Evolutionary conservation across 2,888 invertebrate genomes (phyloP).

Genomic region (Hedya salicella): DNA sequence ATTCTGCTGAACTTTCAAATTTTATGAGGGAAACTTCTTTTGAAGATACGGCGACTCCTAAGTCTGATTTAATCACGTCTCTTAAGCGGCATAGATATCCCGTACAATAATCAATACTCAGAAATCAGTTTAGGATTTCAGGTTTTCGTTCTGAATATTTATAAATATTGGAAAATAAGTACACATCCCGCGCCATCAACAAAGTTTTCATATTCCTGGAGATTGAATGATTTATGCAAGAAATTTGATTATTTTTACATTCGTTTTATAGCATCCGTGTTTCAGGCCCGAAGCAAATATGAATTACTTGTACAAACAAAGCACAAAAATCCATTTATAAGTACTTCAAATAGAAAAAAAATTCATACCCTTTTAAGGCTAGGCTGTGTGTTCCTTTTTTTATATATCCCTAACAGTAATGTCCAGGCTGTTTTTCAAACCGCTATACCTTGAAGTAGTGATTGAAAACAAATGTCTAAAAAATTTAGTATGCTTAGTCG

Average conservation of each 20-base stretch:
- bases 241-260: constrained; percentile 28
- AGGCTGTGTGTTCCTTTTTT: too few species aligned
- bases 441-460: too few species aligned
- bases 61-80: constrained; percentile 30
- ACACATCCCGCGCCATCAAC: constrained; percentile 3
- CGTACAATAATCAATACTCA: neutral
- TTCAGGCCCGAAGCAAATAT: constrained; percentile 18
- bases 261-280: constrained; percentile 19
- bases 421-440: too few species aligned
- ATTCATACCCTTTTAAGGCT: too few species aligned
- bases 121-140: neutral
- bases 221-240: constrained; percentile 22
- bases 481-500: too few species aligned
- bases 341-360: neutral
- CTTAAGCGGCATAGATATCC: neutral
- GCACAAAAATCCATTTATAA: neutral
- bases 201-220: constrained; percentile 27
- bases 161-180: neutral
- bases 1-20: constrained; percentile 57
- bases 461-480: too few species aligned
- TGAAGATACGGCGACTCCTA: constrained; percentile 44
- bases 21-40: constrained; percentile 55
- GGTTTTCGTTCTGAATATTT: neutral
- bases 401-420: too few species aligned
- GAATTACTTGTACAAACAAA: constrained; percentile 9